Evolutionary conservation across 2,113 vertebrate genomes (phyloP), one percentile per base, ranked within the genome.

Genomic region (Columba livia): DNA sequence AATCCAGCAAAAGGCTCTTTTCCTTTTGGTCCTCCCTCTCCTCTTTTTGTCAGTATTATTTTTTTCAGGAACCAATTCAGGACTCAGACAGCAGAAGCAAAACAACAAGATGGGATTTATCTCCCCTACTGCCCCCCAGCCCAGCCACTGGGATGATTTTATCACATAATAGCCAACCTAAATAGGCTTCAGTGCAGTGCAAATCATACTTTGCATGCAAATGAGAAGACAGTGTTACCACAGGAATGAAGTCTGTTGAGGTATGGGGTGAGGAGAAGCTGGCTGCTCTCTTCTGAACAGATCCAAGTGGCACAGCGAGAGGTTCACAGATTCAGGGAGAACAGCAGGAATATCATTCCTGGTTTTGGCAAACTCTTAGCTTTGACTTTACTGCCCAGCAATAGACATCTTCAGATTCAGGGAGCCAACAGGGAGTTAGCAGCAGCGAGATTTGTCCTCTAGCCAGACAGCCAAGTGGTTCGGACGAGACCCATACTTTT

Each of bases 241-340:
- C 94, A 92, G 80, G 93, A 95, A 94, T 91, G 77, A 85, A 82
- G 71, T 82, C 70, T 61, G 89, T 79, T 71, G 53, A 85, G 87
- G 40, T 61, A 12, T 26, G 28, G n/a, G 31, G 64, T 3, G 4
- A 79, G 44, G 23, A 89, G 67, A 56, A 75, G 57, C 51, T 56
- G 36, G 6, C 12, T 82, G n/a, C 42, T 75, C 11, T 73, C 58
- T 44, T 88, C 65, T 32, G 32, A 90, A n/a, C 18, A 84, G 54
- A 53, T 14, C 5, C 1, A 0, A 40, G 24, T 21, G 29, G 24
- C 32, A 4, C 78, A 79, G 15, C 5, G 7, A 29, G 31, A 69
- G 8, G 44, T 57, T 69, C 47, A 57, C n/a, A 36, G 31, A 28
- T 50, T 61, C 10, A 40, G 20, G 44, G 48, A 69, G 15, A 40